These are phyloP conservation scores for Exocentrus adspersus DNA, from an alignment of 2,888 invertebrate species.

Conservation along the genomic window DNA sequence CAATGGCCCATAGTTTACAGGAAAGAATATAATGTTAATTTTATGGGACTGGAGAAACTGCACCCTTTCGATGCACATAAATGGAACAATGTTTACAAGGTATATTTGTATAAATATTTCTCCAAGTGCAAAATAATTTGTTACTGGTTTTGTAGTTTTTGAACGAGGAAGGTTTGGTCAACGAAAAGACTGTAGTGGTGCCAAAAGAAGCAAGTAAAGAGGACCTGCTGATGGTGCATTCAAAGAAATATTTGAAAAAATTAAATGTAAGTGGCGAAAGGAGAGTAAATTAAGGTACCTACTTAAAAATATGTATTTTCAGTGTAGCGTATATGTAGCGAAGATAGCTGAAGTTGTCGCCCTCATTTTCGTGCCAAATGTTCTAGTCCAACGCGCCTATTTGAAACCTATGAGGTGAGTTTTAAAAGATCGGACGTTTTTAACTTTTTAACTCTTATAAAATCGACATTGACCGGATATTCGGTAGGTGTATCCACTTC, in stretches of 20 bases:
- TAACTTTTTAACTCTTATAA: too few species aligned
- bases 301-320: too few species aligned
- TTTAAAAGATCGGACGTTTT: too few species aligned
- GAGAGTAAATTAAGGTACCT: slow-evolving; percentile 8
- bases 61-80: slow-evolving; percentile 91
- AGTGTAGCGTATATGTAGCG: slow-evolving; percentile 86
- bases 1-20: slow-evolving; percentile 86
- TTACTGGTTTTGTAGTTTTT: slow-evolving; percentile 55
- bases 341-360: slow-evolving; percentile 82
- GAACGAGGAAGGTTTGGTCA: slow-evolving; percentile 71
- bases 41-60: slow-evolving; percentile 82
- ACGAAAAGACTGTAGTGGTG: slow-evolving; percentile 70
- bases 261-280: slow-evolving; percentile 72
- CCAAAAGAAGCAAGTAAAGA: slow-evolving; percentile 77
- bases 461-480: too few species aligned
- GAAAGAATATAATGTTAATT: slow-evolving; percentile 81
- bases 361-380: slow-evolving; percentile 80
- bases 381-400: slow-evolving; percentile 78
- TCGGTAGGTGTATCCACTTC: too few species aligned
- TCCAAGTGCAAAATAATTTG: too few species aligned
- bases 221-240: slow-evolving; percentile 82
- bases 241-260: slow-evolving; percentile 77
- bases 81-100: slow-evolving; percentile 81
- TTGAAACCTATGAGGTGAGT: slow-evolving; percentile 79
- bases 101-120: too few species aligned